A percentile compares a stretch with the other conserved stretches of the same genome.
Evolutionary conservation across 2,113 vertebrate species (phyloP).

Genomic region (Daboia siamensis): DNA sequence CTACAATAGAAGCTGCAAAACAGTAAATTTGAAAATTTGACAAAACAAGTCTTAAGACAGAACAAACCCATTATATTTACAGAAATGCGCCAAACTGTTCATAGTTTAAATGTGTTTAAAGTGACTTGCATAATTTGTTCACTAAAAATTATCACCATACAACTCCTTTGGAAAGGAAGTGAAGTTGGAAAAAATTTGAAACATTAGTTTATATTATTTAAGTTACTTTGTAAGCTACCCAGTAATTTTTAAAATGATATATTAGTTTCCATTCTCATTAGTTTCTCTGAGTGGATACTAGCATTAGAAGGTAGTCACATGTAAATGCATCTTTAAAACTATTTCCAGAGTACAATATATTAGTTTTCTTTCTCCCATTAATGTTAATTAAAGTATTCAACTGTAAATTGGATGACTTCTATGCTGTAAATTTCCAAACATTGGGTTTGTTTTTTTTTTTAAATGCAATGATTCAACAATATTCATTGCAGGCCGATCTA

Average conservation of each 20-base stretch:
- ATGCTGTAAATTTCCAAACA: not conserved
- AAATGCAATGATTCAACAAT: not conserved
- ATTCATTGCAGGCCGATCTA: not conserved
- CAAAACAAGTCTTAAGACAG: conserved; percentile 62
- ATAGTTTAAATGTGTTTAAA: conserved; percentile 38
- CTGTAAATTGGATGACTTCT: not conserved
- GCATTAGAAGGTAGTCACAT: not conserved
- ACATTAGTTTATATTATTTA: not conserved
- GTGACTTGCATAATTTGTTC: not conserved
- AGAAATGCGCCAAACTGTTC: conserved; percentile 61
- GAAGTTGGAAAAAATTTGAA: not conserved
- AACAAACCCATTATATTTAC: conserved; percentile 57
- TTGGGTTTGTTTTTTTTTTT: not conserved
- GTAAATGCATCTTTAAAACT: not conserved
- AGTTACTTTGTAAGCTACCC: not conserved
- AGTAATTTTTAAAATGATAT: not conserved
- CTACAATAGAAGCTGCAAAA: conserved; percentile 75
- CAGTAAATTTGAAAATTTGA: conserved; percentile 78
- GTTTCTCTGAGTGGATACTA: not conserved
- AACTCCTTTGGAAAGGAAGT: not conserved
- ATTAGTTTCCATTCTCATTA: not conserved
- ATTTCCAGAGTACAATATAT: not conserved
- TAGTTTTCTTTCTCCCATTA: not conserved
- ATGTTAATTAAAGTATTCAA: not conserved
- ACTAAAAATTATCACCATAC: conserved; percentile 31